phyloP scores from a whole-genome alignment of 2,888 invertebrate genomes.

The Thalpophila matura region DNA sequence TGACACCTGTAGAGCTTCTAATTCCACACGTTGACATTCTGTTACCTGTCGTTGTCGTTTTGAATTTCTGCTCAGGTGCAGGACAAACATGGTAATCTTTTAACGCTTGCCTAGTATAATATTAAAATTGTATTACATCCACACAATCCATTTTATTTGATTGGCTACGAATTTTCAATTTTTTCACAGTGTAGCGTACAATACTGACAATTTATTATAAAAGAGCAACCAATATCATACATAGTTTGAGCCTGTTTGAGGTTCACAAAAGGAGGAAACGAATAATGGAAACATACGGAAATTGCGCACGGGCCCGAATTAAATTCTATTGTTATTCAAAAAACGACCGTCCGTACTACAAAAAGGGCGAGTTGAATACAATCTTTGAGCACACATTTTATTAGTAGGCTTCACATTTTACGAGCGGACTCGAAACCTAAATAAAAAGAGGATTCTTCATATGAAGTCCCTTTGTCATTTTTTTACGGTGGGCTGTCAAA shows the following conservation, averaged over 20 bases:
- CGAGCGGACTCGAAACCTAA: slow-evolving; percentile 81
- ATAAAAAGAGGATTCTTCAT: slow-evolving; percentile 86
- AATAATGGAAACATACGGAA: slow-evolving; percentile 69
- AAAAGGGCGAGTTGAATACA: slow-evolving; percentile 70
- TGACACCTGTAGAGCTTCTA: slow-evolving; percentile 32
- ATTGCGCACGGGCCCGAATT: slow-evolving; percentile 68
- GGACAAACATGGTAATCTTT: not conserved
- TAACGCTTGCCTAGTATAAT: not conserved
- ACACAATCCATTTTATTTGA: slow-evolving; percentile 14
- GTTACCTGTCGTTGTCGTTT: not conserved
- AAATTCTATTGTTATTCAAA: slow-evolving; percentile 75
- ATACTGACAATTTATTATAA: slow-evolving; percentile 55
- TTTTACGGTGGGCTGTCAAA: slow-evolving; percentile 85
- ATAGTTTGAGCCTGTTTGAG: slow-evolving; percentile 61
- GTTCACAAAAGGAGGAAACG: slow-evolving; percentile 59
- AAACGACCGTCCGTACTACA: slow-evolving; percentile 65
- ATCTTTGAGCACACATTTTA: slow-evolving; percentile 82
- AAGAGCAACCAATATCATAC: slow-evolving; percentile 57
- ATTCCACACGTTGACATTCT: not conserved
- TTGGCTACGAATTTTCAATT: not conserved
- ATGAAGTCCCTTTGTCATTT: slow-evolving; percentile 84
- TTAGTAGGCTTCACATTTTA: slow-evolving; percentile 82
- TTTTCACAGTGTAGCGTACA: slow-evolving; percentile 2
- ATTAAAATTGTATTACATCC: not conserved
- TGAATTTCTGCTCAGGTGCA: too few relatives aligned